Conservation (phyloP, 2,797 vertebrate genomes). For the Hapalemur alaotrensis region DNA sequence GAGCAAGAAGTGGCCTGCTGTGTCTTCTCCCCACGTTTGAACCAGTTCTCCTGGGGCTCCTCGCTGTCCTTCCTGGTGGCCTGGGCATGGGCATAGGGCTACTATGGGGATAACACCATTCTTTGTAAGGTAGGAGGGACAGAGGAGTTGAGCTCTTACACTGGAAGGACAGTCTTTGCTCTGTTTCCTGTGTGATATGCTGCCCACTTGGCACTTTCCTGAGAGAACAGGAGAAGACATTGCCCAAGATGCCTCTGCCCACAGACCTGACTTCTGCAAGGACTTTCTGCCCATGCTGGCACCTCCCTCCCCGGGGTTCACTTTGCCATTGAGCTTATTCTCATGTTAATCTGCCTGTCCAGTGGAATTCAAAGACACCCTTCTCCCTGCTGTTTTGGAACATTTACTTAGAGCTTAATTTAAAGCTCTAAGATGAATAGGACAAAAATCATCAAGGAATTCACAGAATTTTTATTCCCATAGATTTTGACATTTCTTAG, state of each 20-base stretch:
- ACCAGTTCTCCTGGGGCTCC: not conserved
- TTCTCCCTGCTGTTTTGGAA: not conserved
- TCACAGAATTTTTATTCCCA: not conserved
- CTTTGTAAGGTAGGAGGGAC: not conserved
- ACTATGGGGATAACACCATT: not conserved
- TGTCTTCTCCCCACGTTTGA: not conserved
- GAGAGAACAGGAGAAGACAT: not conserved
- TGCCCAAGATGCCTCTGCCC: not conserved
- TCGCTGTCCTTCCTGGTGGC: not conserved
- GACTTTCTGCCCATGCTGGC: not conserved
- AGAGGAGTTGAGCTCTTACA: not conserved
- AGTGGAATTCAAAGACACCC: not conserved
- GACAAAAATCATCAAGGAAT: not conserved
- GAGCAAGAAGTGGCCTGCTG: conserved; percentile 17
- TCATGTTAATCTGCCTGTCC: not conserved
- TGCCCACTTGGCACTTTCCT: not conserved
- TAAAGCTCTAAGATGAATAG: not conserved
- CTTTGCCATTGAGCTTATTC: not conserved
- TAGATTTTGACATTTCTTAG: not conserved
- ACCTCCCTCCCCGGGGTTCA: not conserved
- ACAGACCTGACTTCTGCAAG: not conserved
- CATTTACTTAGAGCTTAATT: not conserved
- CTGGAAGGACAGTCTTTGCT: not conserved
- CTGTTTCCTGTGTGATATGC: not conserved
- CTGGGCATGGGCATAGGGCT: not conserved